These are phyloP conservation scores for Penaeus indicus DNA, from an alignment of 1,140 invertebrate genomes.

Conservation along the genomic window DNA sequence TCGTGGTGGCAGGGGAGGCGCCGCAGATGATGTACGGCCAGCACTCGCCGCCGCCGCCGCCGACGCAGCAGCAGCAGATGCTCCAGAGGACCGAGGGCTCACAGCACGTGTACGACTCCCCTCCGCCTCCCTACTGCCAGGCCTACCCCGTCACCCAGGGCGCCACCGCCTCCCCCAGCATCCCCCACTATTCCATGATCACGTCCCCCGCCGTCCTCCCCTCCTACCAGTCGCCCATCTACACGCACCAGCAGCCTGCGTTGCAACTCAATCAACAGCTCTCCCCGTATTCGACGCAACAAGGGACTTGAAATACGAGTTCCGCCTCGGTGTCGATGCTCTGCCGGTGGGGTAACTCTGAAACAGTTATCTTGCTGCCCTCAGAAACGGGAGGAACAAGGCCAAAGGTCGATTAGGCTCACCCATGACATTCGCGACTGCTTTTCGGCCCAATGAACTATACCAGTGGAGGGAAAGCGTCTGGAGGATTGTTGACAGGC, in stretches of 20 bases:
- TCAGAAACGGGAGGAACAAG: neutral
- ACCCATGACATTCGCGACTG: too few relatives aligned
- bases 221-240: constrained; percentile 14
- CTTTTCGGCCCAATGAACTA: neutral
- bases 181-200: constrained; percentile 13
- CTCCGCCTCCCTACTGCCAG: constrained; percentile 27
- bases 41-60: constrained; percentile 5
- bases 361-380: constrained; percentile 36
- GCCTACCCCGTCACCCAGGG: constrained; percentile 7
- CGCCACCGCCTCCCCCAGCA: neutral
- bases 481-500: too few relatives aligned
- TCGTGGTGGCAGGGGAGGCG: neutral
- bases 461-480: neutral
- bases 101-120: neutral
- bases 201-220: constrained; percentile 6
- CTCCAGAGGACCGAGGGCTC: neutral
- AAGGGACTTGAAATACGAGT: constrained; percentile 31
- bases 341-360: constrained; percentile 30
- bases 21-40: constrained; percentile 10
- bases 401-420: neutral
- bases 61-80: constrained; percentile 15
- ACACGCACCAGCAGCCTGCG: neutral
- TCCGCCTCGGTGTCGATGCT: neutral
- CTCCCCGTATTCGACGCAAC: constrained; percentile 33
- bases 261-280: constrained; percentile 4